These are phyloP conservation scores for Coreoperca whiteheadi DNA, from an alignment of 2,113 vertebrate species.

Conservation along the genomic window DNA sequence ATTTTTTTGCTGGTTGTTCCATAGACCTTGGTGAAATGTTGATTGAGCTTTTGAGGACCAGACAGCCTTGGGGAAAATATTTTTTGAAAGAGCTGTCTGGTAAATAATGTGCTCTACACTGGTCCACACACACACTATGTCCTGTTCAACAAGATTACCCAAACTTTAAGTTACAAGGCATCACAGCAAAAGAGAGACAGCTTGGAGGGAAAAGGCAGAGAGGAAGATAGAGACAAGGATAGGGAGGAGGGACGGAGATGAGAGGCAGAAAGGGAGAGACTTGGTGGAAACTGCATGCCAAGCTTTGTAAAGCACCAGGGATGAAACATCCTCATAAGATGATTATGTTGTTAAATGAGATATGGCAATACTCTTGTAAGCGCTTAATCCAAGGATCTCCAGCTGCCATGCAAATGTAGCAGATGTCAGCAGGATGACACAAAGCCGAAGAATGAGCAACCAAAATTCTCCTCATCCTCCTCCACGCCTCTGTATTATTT, in stretches of 20 bases:
- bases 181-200: conserved; percentile 27
- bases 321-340: conserved; percentile 81
- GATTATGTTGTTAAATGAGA: conserved; percentile 85
- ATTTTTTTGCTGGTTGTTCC: conserved; percentile 37
- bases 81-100: conserved; percentile 39
- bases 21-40: conserved; percentile 72
- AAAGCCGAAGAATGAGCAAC: conserved; percentile 74
- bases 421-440: conserved; percentile 81
- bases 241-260: conserved; percentile 26
- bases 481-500: conserved; percentile 41
- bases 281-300: conserved; percentile 61
- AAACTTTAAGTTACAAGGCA: conserved; percentile 50
- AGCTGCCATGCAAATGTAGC: conserved; percentile 81
- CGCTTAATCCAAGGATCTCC: conserved; percentile 83
- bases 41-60: conserved; percentile 62
- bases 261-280: conserved; percentile 37
- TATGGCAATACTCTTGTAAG: conserved; percentile 82
- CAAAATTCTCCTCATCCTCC: conserved; percentile 53
- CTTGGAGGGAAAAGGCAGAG: conserved; percentile 28
- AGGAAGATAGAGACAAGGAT: conserved; percentile 30
- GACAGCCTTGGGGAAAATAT: conserved; percentile 53
- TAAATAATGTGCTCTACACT: conserved; percentile 47
- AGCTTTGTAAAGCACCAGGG: conserved; percentile 73
- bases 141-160: conserved; percentile 38
- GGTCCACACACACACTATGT: conserved; percentile 21